Base-by-base conservation (phyloP, 64 coral and sea anemone genomes). In the Stichodactyla helianthus region DNA sequence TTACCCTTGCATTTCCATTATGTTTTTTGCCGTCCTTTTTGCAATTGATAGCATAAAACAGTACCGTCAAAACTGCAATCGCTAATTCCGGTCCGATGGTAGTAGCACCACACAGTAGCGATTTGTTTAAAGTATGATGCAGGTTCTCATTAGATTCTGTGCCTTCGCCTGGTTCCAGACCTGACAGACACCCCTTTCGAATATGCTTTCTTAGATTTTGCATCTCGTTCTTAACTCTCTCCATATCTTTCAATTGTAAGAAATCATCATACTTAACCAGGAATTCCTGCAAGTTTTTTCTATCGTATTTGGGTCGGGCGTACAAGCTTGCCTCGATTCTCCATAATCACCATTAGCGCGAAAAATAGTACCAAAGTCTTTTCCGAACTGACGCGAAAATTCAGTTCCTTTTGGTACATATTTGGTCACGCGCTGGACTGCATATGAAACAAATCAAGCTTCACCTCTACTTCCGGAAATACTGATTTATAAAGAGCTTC, bases 81-180 rank as follows among this genome's bases (percentile, higher is more conserved):
- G n/a, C n/a, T n/a, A n/a, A n/a, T n/a, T n/a, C n/a, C n/a, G n/a
- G n/a, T n/a, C n/a, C n/a, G n/a, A n/a, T n/a, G n/a, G n/a, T n/a
- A n/a, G n/a, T n/a, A n/a, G n/a, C n/a, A n/a, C n/a, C n/a, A n/a
- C n/a, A n/a, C n/a, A n/a, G 62, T 17, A 92, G 58, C 18, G 90
- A 87, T 64, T 79, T 26, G n/a, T 87, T 87, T 25, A 87, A 51
- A 53, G 86, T 79, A 11, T 65, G 82, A 20, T 92, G 90, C 20
- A 92, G 85, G 28, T 79, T 27, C 77, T 92, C 90, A 51, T 92
- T 92, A 23, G 31, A 87, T 68, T 87, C 58, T 19, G 85, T 92
- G 10, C 85, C 79, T 31, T 59, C 31, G 59, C 90, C 85, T 53
- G 79, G 71, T 17, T 59, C 77, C 44, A 92, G 82, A 11, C 65